phyloP scores from a whole-genome alignment of 2,797 vertebrate genomes.

The Bucorvus abyssinicus region DNA sequence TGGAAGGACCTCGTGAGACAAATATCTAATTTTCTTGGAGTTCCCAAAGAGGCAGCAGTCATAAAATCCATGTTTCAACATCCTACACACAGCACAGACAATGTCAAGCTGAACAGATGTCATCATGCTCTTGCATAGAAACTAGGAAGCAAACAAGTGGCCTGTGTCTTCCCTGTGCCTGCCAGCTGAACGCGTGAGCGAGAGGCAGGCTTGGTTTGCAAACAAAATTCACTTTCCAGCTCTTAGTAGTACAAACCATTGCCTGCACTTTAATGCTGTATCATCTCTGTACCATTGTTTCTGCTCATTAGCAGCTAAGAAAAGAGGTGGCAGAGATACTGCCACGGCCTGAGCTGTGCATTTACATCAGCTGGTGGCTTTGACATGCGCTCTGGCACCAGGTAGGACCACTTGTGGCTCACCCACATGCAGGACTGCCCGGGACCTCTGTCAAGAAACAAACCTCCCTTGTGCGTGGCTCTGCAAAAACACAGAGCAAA shows the following conservation, averaged over 20 bases:
- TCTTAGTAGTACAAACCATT: neutral
- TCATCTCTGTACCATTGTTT: neutral
- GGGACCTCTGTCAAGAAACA: neutral
- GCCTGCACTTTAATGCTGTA: accelerated
- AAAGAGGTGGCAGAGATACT: neutral
- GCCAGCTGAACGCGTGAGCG: neutral
- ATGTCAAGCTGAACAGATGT: neutral
- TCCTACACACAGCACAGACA: neutral
- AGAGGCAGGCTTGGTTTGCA: neutral
- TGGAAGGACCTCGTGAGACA: neutral
- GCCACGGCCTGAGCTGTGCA: accelerated
- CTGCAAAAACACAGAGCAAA: neutral
- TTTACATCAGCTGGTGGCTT: neutral
- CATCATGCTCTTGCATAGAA: neutral
- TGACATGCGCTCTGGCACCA: no score
- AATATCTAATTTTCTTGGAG: neutral
- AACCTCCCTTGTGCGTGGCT: no score
- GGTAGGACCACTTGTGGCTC: neutral
- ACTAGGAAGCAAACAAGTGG: neutral
- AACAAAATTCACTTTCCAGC: neutral
- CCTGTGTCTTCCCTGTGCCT: neutral
- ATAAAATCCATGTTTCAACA: neutral
- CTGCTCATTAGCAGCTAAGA: neutral
- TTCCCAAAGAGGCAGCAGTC: neutral
- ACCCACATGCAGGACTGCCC: neutral